Base-by-base conservation (phyloP, 2,113 vertebrate species). In the Crotalus tigris region DNA sequence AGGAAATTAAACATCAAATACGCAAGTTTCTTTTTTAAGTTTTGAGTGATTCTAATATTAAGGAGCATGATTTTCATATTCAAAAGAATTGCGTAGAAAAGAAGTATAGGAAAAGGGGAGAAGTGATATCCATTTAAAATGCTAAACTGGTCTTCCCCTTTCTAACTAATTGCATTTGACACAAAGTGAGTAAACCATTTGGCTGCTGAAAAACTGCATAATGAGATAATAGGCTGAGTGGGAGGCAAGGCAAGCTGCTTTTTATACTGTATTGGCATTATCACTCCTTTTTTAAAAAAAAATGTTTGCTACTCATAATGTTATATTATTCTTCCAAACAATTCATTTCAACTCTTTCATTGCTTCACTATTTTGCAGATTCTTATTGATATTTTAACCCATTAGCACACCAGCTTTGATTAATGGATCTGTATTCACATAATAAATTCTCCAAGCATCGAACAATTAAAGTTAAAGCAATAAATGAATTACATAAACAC, bases 161-260 rank as follows among this genome's bases (percentile, higher is more conserved):
- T 57, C 69, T 89, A 7, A 33, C 7, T 91, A 0, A 0, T 93
- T 95, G 51, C 92, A 8, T 33, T 88, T 46, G 49, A 33, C 9
- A 93, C 94, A 57, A 92, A 49, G 89, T 24, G n/a, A 91, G 75
- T 87, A 49, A n/a, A 3, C 6, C 53, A 85, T 91, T 90, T 92
- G 54, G 0, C 89, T 46, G 7, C 4, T 15, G 93, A 26, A 88
- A 94, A 46, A 94, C 33, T 54, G 53, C 13, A 90, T 92, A 10
- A 61, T 54, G 89, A 7, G 8, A 26, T 21, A 7, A 89, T 55
- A 88, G 95, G 85, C 1, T 0, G 3, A 4, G n/a, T 51, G 21
- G 86, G 46, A 81, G 39, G 33, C 33, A 81, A 81, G 17, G 75
- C 85, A 92, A 88, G 51, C 24, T 92, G 57, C 6, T 1, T 0